These are phyloP conservation scores for Matsumurasca onukii DNA, from an alignment of 1,140 invertebrate genomes.

Conservation along the genomic window DNA sequence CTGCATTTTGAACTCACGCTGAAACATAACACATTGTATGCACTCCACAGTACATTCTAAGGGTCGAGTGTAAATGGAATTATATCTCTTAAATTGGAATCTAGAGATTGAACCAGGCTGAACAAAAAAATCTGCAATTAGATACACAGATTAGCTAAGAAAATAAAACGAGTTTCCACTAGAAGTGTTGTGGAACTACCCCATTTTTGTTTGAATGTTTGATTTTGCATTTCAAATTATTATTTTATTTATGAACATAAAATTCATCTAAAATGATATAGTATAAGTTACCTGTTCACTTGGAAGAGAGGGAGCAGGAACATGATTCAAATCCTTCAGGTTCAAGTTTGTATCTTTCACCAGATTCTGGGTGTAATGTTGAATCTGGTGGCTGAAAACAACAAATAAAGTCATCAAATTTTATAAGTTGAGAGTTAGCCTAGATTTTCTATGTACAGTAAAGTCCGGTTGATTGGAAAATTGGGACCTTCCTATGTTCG, in stretches of 20 bases:
- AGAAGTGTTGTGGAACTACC: too few species aligned
- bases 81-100: conserved; percentile 41
- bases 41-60: background rate
- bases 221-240: too few species aligned
- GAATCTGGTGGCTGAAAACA: conserved; percentile 81
- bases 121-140: background rate
- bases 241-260: too few species aligned
- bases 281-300: conserved; percentile 54
- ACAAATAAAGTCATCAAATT: too few species aligned
- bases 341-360: conserved; percentile 90
- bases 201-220: too few species aligned
- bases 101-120: background rate
- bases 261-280: conserved; percentile 18
- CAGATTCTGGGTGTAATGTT: conserved; percentile 93
- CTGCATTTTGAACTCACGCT: conserved; percentile 87
- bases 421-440: too few species aligned
- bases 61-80: conserved; percentile 42
- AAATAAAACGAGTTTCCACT: too few species aligned
- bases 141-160: too few species aligned
- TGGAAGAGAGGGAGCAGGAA: conserved; percentile 50
- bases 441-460: too few species aligned
- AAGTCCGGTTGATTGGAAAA: too few species aligned
- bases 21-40: conserved; percentile 48
- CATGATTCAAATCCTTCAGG: conserved; percentile 74
- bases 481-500: too few species aligned